Evolutionary conservation across 2,113 vertebrate genomes (phyloP), one percentile per base, ranked within the genome.

Genomic region (Phyllostomus hastatus): DNA sequence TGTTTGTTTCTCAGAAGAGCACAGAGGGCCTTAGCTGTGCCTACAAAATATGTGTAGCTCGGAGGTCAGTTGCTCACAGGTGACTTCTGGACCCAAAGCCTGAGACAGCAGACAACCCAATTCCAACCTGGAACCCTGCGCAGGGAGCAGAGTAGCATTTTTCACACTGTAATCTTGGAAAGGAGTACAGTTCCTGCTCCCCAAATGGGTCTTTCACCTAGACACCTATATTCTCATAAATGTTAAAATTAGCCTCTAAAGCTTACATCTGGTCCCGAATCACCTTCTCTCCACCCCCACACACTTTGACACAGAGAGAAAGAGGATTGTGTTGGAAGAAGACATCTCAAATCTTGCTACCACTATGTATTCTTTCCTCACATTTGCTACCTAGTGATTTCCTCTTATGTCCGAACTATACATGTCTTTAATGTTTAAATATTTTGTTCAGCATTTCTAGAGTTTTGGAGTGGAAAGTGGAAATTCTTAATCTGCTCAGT

Each of bases 371-470:
- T 59, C 15, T 89, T 72, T 61, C 43, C 72, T 96, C 78, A 75
- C 88, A 92, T 96, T 52, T 79, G n/a, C 48, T 70, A 78, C 43
- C 48, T 70, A 16, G 24, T 79, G 20, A 88, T 80, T 72, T 90
- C n/a, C 9, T 91, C 35, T 64, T 78, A 5, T 48, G 15, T 57
- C 88, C 11, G 17, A 95, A 72, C 8, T 67, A 73, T 28, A 64
- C 20, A 50, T 88, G 19, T 85, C 54, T 57, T 88, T 61, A 91
- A 88, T 54, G 76, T 88, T 94, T 94, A 75, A 86, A 76, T 91
- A 69, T 88, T 78, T 91, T 83, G 83, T 46, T 54, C 59, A 94
- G 46, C 28, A 94, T 35, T 70, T 94, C 50, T 91, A 43, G 54
- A 82, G 52, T 79, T 92, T 64, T 66, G 26, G 26, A 80, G 33